These are phyloP conservation scores for Emydoidea blandingii DNA, from an alignment of 2,797 vertebrate genomes.

Conservation along the genomic window DNA sequence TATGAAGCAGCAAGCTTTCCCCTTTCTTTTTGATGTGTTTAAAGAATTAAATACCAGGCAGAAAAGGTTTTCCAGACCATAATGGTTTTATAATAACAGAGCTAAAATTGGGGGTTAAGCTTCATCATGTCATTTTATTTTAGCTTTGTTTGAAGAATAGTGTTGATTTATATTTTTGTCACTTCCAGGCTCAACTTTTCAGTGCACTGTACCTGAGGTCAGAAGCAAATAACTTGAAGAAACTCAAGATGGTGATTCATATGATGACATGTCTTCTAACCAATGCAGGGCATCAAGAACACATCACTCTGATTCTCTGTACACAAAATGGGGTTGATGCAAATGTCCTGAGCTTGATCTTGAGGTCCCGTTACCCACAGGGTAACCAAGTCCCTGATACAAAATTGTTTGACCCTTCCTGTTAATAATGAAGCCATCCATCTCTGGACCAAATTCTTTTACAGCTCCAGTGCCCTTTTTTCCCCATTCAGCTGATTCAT, in stretches of 20 bases:
- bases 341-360: background rate
- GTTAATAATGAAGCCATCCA: background rate
- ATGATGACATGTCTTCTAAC: background rate
- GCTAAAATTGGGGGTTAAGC: background rate
- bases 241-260: background rate
- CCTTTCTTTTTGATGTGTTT: constrained; percentile 31
- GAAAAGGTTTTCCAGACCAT: background rate
- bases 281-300: background rate
- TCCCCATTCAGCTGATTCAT: background rate
- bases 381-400: background rate
- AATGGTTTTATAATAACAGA: background rate
- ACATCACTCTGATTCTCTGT: background rate
- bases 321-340: background rate
- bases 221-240: background rate
- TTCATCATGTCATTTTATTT: background rate
- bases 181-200: background rate
- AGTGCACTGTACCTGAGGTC: background rate
- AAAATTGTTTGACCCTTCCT: background rate
- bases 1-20: constrained; percentile 16
- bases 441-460: background rate
- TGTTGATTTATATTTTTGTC: background rate
- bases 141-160: background rate
- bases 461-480: background rate
- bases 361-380: background rate
- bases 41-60: constrained; percentile 36